These are phyloP conservation scores for Diabrotica virgifera DNA, from an alignment of 1,140 invertebrate genomes.

Conservation along the genomic window DNA sequence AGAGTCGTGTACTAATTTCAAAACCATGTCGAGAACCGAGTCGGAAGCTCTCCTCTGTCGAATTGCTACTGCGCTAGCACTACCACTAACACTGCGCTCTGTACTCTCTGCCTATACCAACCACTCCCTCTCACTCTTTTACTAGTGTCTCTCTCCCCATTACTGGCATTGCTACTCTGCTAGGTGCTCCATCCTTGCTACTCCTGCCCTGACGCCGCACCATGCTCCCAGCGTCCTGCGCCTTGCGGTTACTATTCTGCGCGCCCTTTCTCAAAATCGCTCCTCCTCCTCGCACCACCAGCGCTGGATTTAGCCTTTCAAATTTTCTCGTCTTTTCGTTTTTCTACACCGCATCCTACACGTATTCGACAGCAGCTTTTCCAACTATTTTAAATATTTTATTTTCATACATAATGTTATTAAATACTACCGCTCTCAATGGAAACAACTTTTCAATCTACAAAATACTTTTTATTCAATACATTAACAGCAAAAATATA, in stretches of 20 bases:
- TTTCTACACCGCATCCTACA: no score
- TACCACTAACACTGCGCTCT: neutral
- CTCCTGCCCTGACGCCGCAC: neutral
- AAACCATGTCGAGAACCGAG: constrained; percentile 33
- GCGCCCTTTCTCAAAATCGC: neutral
- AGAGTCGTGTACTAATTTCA: constrained; percentile 35
- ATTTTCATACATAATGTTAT: no score
- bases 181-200: neutral
- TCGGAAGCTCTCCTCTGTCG: constrained; percentile 14
- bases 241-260: neutral
- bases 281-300: no score
- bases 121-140: neutral
- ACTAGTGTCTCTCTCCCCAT: neutral
- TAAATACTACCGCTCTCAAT: no score
- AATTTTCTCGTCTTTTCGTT: no score
- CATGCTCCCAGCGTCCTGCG: neutral
- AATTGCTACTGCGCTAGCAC: constrained; percentile 14
- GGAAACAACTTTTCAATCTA: no score
- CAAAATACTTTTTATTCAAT: no score
- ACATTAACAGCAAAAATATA: no score
- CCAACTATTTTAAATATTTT: no score
- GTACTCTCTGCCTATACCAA: neutral
- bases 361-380: no score
- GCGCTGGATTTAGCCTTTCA: no score
- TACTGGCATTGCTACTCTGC: neutral